phyloP scores from a whole-genome alignment of 2,888 invertebrate genomes.

The Campoletis raptor region DNA sequence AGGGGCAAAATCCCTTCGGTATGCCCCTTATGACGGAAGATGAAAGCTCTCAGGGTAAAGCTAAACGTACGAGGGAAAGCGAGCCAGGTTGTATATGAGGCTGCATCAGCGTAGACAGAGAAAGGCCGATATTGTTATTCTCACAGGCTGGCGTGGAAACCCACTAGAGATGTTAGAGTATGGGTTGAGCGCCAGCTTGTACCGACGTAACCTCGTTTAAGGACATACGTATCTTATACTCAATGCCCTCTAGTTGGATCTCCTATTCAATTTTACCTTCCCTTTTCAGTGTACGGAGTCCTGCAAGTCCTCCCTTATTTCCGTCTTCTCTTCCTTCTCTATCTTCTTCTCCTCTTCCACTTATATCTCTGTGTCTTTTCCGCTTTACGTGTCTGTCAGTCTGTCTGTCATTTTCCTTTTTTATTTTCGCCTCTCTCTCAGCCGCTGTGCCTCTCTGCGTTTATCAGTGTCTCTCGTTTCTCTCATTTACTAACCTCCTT shows the following conservation, averaged over 20 bases:
- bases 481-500: too few species aligned
- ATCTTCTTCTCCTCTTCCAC: background rate
- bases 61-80: slow-evolving; percentile 65
- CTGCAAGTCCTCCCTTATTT: slow-evolving; percentile 12
- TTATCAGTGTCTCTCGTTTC: background rate
- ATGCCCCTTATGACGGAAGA: slow-evolving; percentile 40
- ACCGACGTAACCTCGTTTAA: slow-evolving; percentile 78
- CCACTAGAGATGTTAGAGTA: slow-evolving; percentile 63
- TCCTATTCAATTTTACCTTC: slow-evolving; percentile 53
- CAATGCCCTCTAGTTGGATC: slow-evolving; percentile 44
- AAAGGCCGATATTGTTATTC: slow-evolving; percentile 68
- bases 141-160: slow-evolving; percentile 56
- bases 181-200: slow-evolving; percentile 77
- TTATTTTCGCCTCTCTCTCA: background rate
- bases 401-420: background rate
- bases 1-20: slow-evolving; percentile 17
- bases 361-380: background rate
- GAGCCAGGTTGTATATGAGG: slow-evolving; percentile 63
- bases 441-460: background rate
- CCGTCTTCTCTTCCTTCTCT: background rate
- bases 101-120: slow-evolving; percentile 54
- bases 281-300: slow-evolving; percentile 36
- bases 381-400: background rate
- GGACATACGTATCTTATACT: slow-evolving; percentile 71
- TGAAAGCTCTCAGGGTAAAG: slow-evolving; percentile 64